Base-by-base conservation (phyloP, 2,113 vertebrate species). In the Dasyornis broadbenti region DNA sequence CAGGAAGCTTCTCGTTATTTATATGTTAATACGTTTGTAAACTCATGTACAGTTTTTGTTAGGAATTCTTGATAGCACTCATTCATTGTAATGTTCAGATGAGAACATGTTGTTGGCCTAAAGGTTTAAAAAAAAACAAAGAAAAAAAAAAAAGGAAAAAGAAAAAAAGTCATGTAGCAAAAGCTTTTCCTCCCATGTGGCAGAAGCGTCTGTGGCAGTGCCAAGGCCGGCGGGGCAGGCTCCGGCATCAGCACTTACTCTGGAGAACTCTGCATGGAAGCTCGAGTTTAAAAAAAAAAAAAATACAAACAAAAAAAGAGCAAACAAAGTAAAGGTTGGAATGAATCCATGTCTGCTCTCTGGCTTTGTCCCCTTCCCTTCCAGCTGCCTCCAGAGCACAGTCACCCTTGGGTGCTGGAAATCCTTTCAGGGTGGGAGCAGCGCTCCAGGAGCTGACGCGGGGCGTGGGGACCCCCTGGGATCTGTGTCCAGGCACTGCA, bases 1-100 rank as follows among this genome's bases (percentile, higher is more conserved):
- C 83, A 76, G 97, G 98, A 98, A 94, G 96, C 96, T 98, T 97
- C 97, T 97, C 96, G 1, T 98, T 98, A 98, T 98, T 98, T 98
- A 98, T 98, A 98, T 98, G 98, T 98, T 98, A 97, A 98, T 98
- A 98, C 93, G 91, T 98, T 98, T 98, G 98, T 98, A 98, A 98
- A 98, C 98, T 98, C 97, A 95, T 98, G 98, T 98, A 98, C 98
- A 98, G 98, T 97, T 98, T 97, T 86, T 79, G 97, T 97, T 98
- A 98, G 97, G 94, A 96, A 91, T 92, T 95, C 96, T 98, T 95
- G 96, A 96, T 97, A 97, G 98, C 93, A 95, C 92, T 96, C 95
- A 97, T 97, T 96, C 97, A 96, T 96, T 98, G 98, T 98, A 94
- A 96, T 81, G 94, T 96, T 97, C 72, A 73, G 88, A 94, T 82